Evolutionary conservation across 2,888 invertebrate genomes (phyloP).

Genomic region (Anthoptus insignis): DNA sequence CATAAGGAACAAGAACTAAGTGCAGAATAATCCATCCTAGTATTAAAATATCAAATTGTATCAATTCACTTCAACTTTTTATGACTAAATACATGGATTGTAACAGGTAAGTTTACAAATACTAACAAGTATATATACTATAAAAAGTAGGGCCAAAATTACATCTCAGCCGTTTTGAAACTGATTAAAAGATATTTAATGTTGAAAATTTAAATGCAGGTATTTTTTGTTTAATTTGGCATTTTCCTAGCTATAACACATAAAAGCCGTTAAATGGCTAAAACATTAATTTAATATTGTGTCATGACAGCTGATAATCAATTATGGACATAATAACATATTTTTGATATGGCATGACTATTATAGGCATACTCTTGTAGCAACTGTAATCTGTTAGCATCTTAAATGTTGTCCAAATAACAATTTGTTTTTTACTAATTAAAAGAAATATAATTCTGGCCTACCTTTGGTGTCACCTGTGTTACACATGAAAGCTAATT

Average conservation of each 20-base stretch:
- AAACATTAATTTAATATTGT: too few species aligned
- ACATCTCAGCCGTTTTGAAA: too few species aligned
- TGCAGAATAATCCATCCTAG: slow-evolving; percentile 11
- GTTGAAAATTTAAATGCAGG: too few species aligned
- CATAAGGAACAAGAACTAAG: slow-evolving; percentile 24
- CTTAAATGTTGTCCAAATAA: too few species aligned
- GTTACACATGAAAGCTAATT: slow-evolving; percentile 22
- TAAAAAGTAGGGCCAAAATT: slow-evolving; percentile 24
- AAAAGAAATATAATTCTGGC: slow-evolving; percentile 29
- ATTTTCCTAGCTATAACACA: slow-evolving; percentile 21
- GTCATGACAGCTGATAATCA: too few species aligned
- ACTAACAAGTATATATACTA: not conserved
- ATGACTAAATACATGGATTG: slow-evolving; percentile 4
- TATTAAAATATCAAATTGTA: slow-evolving; percentile 20
- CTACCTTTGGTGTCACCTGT: slow-evolving; percentile 2
- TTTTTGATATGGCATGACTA: too few species aligned
- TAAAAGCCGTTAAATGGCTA: too few species aligned
- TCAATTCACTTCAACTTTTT: slow-evolving; percentile 9
- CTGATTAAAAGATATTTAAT: too few species aligned
- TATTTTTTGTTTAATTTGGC: slow-evolving; percentile 8
- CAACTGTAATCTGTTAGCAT: too few species aligned
- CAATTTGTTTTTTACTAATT: too few species aligned
- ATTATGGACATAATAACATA: too few species aligned
- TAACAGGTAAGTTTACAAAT: slow-evolving; percentile 5
- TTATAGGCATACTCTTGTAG: too few species aligned